phyloP scores from a whole-genome alignment of 2,888 invertebrate genomes.

The Melieria picta region DNA sequence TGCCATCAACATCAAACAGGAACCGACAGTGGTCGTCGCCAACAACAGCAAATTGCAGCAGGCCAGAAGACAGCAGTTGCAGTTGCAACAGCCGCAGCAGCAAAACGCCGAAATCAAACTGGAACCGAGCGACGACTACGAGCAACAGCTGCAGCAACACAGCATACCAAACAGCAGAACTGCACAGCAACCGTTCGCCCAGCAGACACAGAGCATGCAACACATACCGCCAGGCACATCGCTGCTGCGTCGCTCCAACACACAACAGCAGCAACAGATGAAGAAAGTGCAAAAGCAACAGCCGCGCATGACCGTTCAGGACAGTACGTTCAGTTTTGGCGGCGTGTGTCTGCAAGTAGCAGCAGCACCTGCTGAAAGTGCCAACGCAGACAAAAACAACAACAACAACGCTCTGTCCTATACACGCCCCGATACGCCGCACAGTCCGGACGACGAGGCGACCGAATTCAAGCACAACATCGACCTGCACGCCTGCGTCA shows the following conservation, averaged over 20 bases:
- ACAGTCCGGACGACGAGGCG: conserved; percentile 56
- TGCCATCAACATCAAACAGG: conserved; percentile 48
- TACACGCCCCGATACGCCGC: conserved; percentile 59
- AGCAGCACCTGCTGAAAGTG: conserved; percentile 1
- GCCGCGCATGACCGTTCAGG: conserved; percentile 40
- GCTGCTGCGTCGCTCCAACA: conserved; percentile 58
- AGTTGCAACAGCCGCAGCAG: conserved; percentile 21
- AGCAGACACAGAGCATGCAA: conserved; percentile 44
- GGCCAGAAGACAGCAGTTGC: conserved; percentile 22
- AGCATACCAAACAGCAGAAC: conserved; percentile 45
- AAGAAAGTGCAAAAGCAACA: conserved; percentile 42
- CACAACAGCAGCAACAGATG: conserved; percentile 43
- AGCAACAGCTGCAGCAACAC: conserved; percentile 46
- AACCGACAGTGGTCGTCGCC: conserved; percentile 40
- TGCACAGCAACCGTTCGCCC: conserved; percentile 38
- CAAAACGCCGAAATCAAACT: conserved; percentile 36
- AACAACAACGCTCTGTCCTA: conserved; percentile 34
- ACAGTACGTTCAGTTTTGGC: conserved; percentile 43
- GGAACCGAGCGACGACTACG: conserved; percentile 45
- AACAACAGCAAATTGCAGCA: conserved; percentile 20
- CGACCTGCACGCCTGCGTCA: conserved; percentile 63
- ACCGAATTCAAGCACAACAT: conserved; percentile 61
- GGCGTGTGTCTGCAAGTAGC: conserved; percentile 46
- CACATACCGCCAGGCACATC: conserved; percentile 64
- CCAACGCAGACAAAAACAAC: background rate